Evolutionary conservation across 2,888 invertebrate species (phyloP), one percentile per base, ranked within the genome.

Genomic region (Anaspis maculata): DNA sequence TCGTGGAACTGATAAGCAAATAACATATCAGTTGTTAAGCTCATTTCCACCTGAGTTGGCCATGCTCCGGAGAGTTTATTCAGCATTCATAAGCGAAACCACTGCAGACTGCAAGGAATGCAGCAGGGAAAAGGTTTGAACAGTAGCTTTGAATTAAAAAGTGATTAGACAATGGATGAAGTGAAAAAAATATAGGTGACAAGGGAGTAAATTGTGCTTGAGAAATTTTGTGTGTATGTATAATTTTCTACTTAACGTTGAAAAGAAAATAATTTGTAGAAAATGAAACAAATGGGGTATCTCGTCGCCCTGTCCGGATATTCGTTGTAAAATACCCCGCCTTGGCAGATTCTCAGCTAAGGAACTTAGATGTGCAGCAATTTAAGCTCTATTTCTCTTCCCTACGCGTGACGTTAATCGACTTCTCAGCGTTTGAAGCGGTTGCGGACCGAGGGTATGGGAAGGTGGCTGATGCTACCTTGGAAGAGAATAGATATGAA

Each of bases 361-460:
- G 59, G 56, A 61, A 57, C 59, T 58, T 55, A 57, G 60, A 62
- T 63, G 62, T 58, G 58, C 61, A 53, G 62, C 62, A 63, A 64
- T 64, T 64, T 62, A 61, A 60, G 59, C 62, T 57, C 61, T 62
- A 63, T 64, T 62, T 63, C 64, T 63, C 62, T 61, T 61, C 55
- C 54, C 55, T 57, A 56, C 57, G 56, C 48, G 54, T 62, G 63
- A 64, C 64, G 57, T 63, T 64, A 64, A 64, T 63, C 61, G 63
- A 64, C 63, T 61, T 61, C 58, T 57, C 57, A 57, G 62, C 59
- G 54, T 56, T 58, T 57, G 53, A 53, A 55, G 54, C 52, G 51
- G 54, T 54, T 56, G 46, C 48, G 49, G 48, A 46, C 50, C 40
- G 45, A 45, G 52, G 51, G 50, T 46, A 44, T 48, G 46, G 48